Conservation (phyloP, 2,888 invertebrate genomes). For the Pimpla rufipes region DNA sequence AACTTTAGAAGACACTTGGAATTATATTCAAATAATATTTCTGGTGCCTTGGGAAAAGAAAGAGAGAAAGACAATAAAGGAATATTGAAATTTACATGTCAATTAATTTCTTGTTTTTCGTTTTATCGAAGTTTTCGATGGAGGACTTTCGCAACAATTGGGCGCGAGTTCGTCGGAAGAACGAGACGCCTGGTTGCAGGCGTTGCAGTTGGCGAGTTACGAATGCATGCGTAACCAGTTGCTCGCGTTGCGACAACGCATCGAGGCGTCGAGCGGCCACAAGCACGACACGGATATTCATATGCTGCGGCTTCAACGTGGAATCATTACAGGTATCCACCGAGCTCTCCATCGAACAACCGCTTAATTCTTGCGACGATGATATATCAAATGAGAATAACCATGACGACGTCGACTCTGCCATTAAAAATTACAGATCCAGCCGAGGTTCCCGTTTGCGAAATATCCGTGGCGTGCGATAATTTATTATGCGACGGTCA, state of each 20-base stretch:
- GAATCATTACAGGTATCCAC: slow-evolving; percentile 89
- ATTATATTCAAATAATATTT: too few species aligned
- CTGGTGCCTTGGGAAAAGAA: too few species aligned
- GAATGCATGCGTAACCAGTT: slow-evolving; percentile 93
- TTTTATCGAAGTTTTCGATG: slow-evolving; percentile 91
- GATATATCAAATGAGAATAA: not conserved
- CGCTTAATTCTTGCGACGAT: not conserved
- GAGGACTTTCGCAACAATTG: slow-evolving; percentile 93
- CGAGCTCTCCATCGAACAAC: not conserved
- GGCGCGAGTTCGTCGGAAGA: slow-evolving; percentile 93
- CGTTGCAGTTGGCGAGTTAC: slow-evolving; percentile 94
- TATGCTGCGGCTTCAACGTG: slow-evolving; percentile 90
- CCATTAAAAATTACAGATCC: slow-evolving; percentile 88
- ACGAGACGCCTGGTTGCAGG: slow-evolving; percentile 94
- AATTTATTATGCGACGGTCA: slow-evolving; percentile 95
- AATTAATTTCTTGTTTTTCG: slow-evolving; percentile 67
- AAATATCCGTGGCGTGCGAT: slow-evolving; percentile 95
- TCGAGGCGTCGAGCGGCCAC: slow-evolving; percentile 88
- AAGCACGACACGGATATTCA: slow-evolving; percentile 89
- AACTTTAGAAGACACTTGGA: too few species aligned
- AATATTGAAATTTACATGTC: too few species aligned
- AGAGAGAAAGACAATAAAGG: too few species aligned
- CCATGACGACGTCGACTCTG: not conserved
- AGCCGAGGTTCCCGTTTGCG: slow-evolving; percentile 94
- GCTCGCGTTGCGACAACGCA: slow-evolving; percentile 88